A percentile compares a stretch with the other conserved stretches of the same genome.
Evolutionary conservation across 1,140 invertebrate species (phyloP).

Genomic region (Drosophila jambulina): DNA sequence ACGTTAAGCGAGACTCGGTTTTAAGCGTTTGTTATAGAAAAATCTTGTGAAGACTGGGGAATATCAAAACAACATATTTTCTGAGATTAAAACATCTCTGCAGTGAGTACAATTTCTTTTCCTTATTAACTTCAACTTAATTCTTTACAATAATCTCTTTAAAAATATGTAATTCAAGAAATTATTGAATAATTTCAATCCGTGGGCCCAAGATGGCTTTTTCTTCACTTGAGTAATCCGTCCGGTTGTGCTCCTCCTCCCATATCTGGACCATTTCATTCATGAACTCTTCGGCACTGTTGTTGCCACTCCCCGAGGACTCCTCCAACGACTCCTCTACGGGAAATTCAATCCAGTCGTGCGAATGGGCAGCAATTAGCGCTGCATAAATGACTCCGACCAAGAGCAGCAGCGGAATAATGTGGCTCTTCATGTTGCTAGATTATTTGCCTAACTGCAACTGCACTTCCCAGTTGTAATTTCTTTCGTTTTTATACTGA

Average conservation of each 20-base stretch:
- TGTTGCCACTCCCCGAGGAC: constrained; percentile 3
- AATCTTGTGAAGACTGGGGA: background rate
- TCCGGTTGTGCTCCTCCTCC: constrained; percentile 1
- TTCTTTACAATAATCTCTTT: background rate
- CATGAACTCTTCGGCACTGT: constrained; percentile 50
- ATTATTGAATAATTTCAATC: background rate
- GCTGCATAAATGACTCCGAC: constrained; percentile 1
- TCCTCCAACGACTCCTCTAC: background rate
- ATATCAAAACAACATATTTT: background rate
- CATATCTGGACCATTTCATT: constrained; percentile 27
- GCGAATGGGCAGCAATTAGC: constrained; percentile 20
- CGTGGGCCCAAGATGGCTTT: background rate
- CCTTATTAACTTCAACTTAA: background rate
- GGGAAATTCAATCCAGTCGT: background rate
- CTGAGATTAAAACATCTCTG: background rate
- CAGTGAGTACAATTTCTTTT: background rate
- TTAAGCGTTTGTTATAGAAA: background rate
- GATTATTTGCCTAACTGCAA: constrained; percentile 13
- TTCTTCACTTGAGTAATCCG: background rate
- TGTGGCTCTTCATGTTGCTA: constrained; percentile 25
- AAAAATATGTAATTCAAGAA: too few relatives aligned
- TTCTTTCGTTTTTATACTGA: constrained; percentile 37
- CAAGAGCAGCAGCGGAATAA: constrained; percentile 3
- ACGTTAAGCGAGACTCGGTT: background rate
- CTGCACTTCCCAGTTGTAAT: constrained; percentile 3